Percentiles rank a stretch among this genome's conserved stretches.
These are phyloP conservation scores for Onthophagus taurus DNA, from an alignment of 1,140 invertebrate genomes.

Conservation along the genomic window DNA sequence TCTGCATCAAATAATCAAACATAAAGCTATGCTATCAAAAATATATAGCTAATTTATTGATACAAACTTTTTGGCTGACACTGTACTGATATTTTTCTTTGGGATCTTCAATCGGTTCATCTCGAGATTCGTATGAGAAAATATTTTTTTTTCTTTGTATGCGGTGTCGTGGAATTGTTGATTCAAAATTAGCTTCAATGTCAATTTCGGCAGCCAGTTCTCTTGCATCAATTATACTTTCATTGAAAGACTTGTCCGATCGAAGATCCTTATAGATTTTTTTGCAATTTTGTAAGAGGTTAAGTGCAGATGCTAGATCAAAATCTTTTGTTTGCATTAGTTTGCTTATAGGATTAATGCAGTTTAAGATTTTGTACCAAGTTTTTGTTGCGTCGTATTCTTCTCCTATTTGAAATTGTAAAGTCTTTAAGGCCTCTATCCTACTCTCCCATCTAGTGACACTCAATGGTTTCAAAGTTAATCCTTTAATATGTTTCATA, in stretches of 20 bases:
- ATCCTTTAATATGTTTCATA: slow-evolving; percentile 9
- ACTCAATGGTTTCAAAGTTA: slow-evolving; percentile 18
- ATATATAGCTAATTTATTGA: too few relatives aligned
- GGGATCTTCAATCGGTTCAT: slow-evolving; percentile 17
- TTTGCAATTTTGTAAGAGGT: slow-evolving; percentile 16
- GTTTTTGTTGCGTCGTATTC: slow-evolving; percentile 12
- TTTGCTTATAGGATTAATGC: slow-evolving; percentile 18
- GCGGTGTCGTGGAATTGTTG: slow-evolving; percentile 12
- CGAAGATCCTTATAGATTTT: slow-evolving; percentile 14
- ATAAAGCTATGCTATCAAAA: too few relatives aligned
- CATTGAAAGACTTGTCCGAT: slow-evolving; percentile 10
- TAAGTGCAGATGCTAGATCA: slow-evolving; percentile 10
- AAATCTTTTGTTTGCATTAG: slow-evolving; percentile 15
- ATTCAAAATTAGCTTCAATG: slow-evolving; percentile 17
- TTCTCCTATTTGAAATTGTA: too few relatives aligned
- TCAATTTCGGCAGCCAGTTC: slow-evolving; percentile 12
- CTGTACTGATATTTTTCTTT: slow-evolving; percentile 17
- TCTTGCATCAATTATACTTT: slow-evolving; percentile 10
- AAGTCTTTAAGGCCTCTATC: slow-evolving; percentile 17
- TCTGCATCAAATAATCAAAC: too few relatives aligned
- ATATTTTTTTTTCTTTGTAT: slow-evolving; percentile 12
- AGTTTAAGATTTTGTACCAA: slow-evolving; percentile 16
- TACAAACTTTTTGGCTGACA: too few relatives aligned
- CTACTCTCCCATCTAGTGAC: slow-evolving; percentile 20
- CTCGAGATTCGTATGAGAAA: slow-evolving; percentile 13